Evolutionary conservation across 2,113 vertebrate genomes (phyloP), one percentile per base, ranked within the genome.

Genomic region (Hemibates koningsi): DNA sequence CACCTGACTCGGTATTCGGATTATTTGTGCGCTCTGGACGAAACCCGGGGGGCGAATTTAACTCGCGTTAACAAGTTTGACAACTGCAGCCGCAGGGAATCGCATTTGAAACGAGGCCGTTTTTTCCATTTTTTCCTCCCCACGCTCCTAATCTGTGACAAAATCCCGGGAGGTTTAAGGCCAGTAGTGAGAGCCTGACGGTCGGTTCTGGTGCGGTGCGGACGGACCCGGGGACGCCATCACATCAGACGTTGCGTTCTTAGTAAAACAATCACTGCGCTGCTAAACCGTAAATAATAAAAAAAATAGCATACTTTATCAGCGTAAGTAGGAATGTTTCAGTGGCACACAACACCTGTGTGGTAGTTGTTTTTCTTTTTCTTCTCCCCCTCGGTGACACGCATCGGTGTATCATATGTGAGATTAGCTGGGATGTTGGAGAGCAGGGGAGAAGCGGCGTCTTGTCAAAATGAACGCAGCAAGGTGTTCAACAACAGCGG

Each of bases 151-250:
- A 56, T 7, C 10, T 16, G 4, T 7, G 4, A 48, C 8, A 12
- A 36, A 43, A 41, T 50, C 16, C 5, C 4, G 5, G n/a, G 68
- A 76, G 41, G n/a, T 87, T 52, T 53, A 3, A 56, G 81, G 84
- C 57, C 50, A 2, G 48, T 57, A 27, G 38, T 89, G 86, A 68
- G 61, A 85, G 84, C 5, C 73, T 90, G 86, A 91, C 87, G 12
- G 59, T 84, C 82, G 92, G 94, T 93, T 94, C 93, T 95, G 94
- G 91, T 93, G 82, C 91, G 86, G 91, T 90, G 87, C 88, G 91
- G 91, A 93, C 91, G 89, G 92, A 93, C 59, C 89, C 93, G 86
- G 94, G 85, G 95, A 91, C 94, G 95, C 95, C 95, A 95, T 95
- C 95, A 92, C 89, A 91, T 86, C 94, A 94, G 93, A 94, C 93